A percentile compares a stretch with the other conserved stretches of the same genome.
phyloP scores from a whole-genome alignment of 2,888 invertebrate genomes.

The Chydorus sphaericus region DNA sequence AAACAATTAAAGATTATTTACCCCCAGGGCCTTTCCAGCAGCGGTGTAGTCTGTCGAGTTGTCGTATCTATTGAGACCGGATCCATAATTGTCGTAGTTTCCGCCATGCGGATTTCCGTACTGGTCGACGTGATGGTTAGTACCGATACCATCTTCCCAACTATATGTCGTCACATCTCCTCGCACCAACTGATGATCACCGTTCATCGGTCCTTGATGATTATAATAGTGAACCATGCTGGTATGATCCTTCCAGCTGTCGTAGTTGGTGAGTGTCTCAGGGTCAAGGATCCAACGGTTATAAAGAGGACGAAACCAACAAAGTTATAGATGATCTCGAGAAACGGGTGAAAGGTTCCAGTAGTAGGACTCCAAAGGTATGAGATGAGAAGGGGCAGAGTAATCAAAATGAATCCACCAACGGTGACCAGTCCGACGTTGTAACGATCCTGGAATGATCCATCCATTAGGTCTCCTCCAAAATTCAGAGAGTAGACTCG shows the following conservation, averaged over 20 bases:
- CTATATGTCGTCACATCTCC: neutral
- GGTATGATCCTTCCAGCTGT: neutral
- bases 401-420: conserved; percentile 16
- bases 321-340: conserved; percentile 13
- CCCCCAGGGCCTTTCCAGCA: conserved; percentile 21
- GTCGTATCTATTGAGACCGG: neutral
- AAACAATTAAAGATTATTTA: conserved; percentile 6
- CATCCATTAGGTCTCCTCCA: conserved; percentile 14
- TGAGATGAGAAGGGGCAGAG: neutral
- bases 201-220: too few species aligned
- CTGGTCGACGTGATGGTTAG: too few species aligned
- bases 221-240: too few species aligned
- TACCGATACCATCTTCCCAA: neutral
- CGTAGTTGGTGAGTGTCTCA: conserved; percentile 16
- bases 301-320: conserved; percentile 15
- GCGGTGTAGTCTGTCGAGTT: conserved; percentile 6
- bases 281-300: conserved; percentile 10
- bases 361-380: neutral
- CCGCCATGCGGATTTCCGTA: neutral
- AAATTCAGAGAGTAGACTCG: conserved; percentile 15
- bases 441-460: conserved; percentile 15
- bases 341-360: neutral
- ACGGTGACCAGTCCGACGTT: conserved; percentile 15
- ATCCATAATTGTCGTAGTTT: too few species aligned
- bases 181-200: too few species aligned